Conservation (phyloP, 2,113 vertebrate species). For the Mesembrinibis cayennensis region DNA sequence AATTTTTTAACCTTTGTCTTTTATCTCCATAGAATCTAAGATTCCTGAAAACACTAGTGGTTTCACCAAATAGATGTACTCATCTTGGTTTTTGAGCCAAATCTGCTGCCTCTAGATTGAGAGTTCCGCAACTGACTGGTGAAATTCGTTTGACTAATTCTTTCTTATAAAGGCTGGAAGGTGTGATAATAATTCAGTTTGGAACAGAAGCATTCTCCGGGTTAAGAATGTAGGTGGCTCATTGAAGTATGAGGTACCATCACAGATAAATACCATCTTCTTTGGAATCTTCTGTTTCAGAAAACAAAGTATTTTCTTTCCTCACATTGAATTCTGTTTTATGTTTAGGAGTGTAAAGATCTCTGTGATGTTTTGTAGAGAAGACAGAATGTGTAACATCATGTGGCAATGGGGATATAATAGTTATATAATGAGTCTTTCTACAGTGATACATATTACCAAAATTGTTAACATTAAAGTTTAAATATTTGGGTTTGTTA, state of each 20-base stretch:
- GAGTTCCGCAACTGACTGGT: background rate
- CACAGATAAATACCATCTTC: background rate
- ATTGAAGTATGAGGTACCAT: background rate
- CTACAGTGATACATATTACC: background rate
- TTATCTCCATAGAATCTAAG: background rate
- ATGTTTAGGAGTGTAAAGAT: background rate
- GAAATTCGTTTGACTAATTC: background rate
- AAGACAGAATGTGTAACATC: background rate
- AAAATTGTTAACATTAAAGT: background rate
- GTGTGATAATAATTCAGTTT: background rate
- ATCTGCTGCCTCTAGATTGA: background rate
- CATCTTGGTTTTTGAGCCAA: background rate
- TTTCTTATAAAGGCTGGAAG: background rate
- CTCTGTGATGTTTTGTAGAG: background rate
- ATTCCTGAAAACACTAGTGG: background rate
- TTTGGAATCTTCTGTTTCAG: background rate
- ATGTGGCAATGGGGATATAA: background rate
- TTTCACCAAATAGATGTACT: background rate
- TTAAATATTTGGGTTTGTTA: background rate
- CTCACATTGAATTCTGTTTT: background rate
- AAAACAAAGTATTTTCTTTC: background rate
- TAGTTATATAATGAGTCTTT: background rate
- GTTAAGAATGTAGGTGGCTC: background rate
- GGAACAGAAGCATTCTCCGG: background rate
- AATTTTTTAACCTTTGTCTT: background rate